Evolutionary conservation across 2,888 invertebrate genomes (phyloP).

Genomic region (Helleia helle): DNA sequence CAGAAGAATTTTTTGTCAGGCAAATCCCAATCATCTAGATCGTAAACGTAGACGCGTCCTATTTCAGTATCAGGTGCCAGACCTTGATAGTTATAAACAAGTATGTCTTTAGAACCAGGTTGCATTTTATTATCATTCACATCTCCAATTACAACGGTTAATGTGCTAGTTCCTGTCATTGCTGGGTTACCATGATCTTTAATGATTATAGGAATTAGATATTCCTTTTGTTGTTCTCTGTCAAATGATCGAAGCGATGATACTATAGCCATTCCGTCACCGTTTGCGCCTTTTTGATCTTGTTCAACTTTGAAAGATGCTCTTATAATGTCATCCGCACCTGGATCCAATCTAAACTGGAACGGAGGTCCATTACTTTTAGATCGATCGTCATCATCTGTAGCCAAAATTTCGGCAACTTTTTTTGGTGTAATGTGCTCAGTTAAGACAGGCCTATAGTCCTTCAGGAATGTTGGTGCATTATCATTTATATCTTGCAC

Average conservation of each 20-base stretch:
- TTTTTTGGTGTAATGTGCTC: slow-evolving; percentile 94
- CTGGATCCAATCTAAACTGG: slow-evolving; percentile 93
- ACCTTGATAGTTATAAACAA: slow-evolving; percentile 97
- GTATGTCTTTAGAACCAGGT: slow-evolving; percentile 96
- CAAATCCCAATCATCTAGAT: slow-evolving; percentile 98
- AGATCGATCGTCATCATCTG: slow-evolving; percentile 94
- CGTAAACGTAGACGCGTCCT: slow-evolving; percentile 96
- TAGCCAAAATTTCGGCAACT: slow-evolving; percentile 93
- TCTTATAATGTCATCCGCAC: slow-evolving; percentile 93
- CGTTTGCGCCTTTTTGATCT: slow-evolving; percentile 97
- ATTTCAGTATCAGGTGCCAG: slow-evolving; percentile 93
- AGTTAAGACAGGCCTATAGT: slow-evolving; percentile 92
- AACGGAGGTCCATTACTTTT: slow-evolving; percentile 98
- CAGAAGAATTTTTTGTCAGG: slow-evolving; percentile 98
- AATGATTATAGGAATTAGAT: slow-evolving; percentile 96
- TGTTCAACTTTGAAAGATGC: slow-evolving; percentile 97
- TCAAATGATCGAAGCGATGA: slow-evolving; percentile 94
- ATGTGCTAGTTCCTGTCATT: slow-evolving; percentile 95
- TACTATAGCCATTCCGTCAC: slow-evolving; percentile 98
- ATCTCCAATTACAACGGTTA: slow-evolving; percentile 97
- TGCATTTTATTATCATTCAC: slow-evolving; percentile 99
- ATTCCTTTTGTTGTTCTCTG: slow-evolving; percentile 96
- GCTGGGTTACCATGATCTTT: slow-evolving; percentile 97
- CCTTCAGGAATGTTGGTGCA: slow-evolving; percentile 93
- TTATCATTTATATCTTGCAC: slow-evolving; percentile 97